Base-by-base conservation (phyloP, 1,140 invertebrate genomes). In the Aphaenogaster rudis region DNA sequence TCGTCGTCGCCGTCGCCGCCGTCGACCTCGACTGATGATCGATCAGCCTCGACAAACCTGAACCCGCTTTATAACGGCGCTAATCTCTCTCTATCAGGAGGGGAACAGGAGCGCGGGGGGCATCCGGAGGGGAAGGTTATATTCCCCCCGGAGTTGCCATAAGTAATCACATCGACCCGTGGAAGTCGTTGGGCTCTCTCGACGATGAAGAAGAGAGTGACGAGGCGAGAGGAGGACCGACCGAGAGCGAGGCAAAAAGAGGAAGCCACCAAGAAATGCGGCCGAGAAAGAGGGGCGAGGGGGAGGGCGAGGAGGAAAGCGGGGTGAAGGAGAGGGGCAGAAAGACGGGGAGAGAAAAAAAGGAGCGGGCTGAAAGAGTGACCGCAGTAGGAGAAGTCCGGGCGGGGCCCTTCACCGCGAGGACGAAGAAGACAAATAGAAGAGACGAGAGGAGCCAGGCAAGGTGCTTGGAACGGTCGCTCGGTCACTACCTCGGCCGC, bases 1-100 rank as follows among this genome's bases (percentile, higher is more conserved):
- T 82, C 28, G 80, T 57, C 67, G 48, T 64, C 57, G 33, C 67
- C 42, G 79, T 64, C 82, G 63, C 81, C 59, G 86, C 72, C 84
- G 50, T 13, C 57, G 59, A 79, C 59, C 77, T 79, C 77, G 28
- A 66, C 76, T 66, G 81, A 88, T 88, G 90, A 91, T 91, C 90
- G 90, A 91, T 90, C 90, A 90, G 89, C 64, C 87, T 86, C 81
- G 89, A 90, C 81, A 77, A 90, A 90, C 90, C 52, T 72, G 64
- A 54, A 81, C 33, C 71, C 64, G 86, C 61, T 88, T 90, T 77
- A 84, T 91, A 90, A 88, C 90, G 77, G 86, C 71, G 59, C 87
- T 91, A 91, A 91, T 91, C 86, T 91, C 89, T 88, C 86, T 84
- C 82, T 90, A 91, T 63, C 88, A 72, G 76, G 59, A 71, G 52